phyloP scores from a whole-genome alignment of 2,888 invertebrate genomes.

The Drosophila hamatofila region DNA sequence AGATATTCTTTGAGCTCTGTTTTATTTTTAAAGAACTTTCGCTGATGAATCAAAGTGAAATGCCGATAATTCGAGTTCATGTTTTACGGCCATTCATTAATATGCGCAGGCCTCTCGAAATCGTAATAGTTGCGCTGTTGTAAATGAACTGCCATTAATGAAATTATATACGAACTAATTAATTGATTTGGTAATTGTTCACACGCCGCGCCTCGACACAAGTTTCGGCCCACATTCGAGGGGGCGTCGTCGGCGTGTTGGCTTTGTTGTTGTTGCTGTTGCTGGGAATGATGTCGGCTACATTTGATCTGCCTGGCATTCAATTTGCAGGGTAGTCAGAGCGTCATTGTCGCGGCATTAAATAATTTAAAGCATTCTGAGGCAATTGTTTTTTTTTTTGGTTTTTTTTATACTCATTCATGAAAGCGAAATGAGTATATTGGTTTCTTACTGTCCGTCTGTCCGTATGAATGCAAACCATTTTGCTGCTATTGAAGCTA shows the following conservation, averaged over 20 bases:
- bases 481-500: too few relatives aligned
- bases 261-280: background rate
- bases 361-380: conserved; percentile 43
- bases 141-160: conserved; percentile 26
- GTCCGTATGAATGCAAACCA: too few relatives aligned
- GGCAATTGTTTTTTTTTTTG: conserved; percentile 10
- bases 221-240: background rate
- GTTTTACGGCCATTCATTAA: conserved; percentile 10
- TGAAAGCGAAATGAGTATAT: too few relatives aligned
- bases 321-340: conserved; percentile 34
- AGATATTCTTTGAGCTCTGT: background rate
- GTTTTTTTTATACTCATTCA: background rate
- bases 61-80: background rate
- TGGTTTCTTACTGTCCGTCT: too few relatives aligned
- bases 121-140: conserved; percentile 8
- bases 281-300: background rate
- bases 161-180: conserved; percentile 30
- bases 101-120: conserved; percentile 2
- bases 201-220: conserved; percentile 23
- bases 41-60: conserved; percentile 12
- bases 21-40: background rate
- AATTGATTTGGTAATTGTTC: conserved; percentile 60
- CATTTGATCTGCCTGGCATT: conserved; percentile 24
- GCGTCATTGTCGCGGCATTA: conserved; percentile 46
- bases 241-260: background rate